phyloP scores from a whole-genome alignment of 2,113 vertebrate genomes.

The Stegostoma tigrinum region DNA sequence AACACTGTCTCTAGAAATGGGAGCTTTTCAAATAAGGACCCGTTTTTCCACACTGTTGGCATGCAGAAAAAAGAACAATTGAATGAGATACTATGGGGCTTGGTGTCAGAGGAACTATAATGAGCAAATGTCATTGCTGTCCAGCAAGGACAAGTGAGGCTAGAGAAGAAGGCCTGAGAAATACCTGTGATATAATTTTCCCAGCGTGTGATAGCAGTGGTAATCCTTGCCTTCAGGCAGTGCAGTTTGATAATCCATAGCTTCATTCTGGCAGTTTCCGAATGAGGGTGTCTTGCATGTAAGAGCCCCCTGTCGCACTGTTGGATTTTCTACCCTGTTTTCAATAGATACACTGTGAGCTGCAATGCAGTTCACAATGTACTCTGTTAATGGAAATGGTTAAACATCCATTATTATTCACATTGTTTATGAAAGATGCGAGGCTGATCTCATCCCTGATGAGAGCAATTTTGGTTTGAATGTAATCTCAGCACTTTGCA shows the following conservation, averaged over 20 bases:
- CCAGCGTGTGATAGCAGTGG: background rate
- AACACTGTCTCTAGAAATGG: background rate
- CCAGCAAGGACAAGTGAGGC: background rate
- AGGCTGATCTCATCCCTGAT: constrained; percentile 6
- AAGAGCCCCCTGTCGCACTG: background rate
- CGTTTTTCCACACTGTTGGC: background rate
- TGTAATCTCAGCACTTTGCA: background rate
- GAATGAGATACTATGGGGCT: background rate
- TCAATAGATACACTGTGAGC: background rate
- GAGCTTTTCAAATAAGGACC: background rate
- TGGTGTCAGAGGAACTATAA: background rate
- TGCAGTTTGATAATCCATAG: background rate
- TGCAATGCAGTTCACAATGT: background rate
- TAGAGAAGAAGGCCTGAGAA: background rate
- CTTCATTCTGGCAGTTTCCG: background rate
- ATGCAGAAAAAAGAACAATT: background rate
- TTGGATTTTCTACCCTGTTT: background rate
- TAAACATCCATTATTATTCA: background rate
- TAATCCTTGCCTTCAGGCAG: background rate
- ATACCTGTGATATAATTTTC: background rate
- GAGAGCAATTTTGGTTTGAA: background rate
- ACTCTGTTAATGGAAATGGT: background rate
- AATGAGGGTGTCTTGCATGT: background rate
- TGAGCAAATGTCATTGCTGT: background rate
- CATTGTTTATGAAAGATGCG: background rate